phyloP scores from a whole-genome alignment of 2,113 vertebrate species.

The Sinocyclocheilus anshuiensis region DNA sequence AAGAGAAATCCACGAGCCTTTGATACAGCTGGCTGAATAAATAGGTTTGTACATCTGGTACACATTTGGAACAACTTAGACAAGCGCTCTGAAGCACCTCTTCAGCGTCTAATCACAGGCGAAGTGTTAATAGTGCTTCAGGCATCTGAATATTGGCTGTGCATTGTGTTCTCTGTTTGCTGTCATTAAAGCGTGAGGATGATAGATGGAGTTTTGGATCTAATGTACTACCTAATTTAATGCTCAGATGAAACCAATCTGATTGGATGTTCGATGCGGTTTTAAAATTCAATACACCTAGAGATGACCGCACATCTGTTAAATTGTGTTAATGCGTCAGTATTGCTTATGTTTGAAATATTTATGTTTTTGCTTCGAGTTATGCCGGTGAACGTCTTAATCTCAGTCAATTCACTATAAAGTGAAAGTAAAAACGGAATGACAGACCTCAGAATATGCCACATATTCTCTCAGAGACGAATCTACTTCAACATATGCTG shows the following conservation, averaged over 20 bases:
- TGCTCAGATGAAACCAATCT: neutral
- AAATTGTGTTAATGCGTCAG: neutral
- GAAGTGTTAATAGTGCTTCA: constrained; percentile 12
- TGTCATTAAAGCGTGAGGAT: neutral
- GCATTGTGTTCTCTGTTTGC: neutral
- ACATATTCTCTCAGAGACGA: too few species aligned
- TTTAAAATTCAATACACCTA: neutral
- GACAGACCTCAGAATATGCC: too few species aligned
- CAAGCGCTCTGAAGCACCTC: constrained; percentile 8
- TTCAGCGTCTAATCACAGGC: neutral
- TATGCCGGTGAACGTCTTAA: too few species aligned
- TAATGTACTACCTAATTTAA: neutral
- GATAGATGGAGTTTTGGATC: neutral
- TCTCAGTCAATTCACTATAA: too few species aligned
- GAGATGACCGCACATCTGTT: neutral
- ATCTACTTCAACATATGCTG: too few species aligned
- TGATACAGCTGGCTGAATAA: constrained; percentile 23
- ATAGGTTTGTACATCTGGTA: constrained; percentile 22
- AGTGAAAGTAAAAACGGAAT: too few species aligned
- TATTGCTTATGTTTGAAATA: too few species aligned
- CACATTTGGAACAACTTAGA: constrained; percentile 33
- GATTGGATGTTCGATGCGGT: neutral
- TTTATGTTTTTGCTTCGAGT: too few species aligned
- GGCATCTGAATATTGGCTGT: neutral
- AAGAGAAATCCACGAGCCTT: constrained; percentile 33